These are phyloP conservation scores for Cryptocephalus primarius DNA, from an alignment of 2,888 invertebrate species.

Conservation along the genomic window DNA sequence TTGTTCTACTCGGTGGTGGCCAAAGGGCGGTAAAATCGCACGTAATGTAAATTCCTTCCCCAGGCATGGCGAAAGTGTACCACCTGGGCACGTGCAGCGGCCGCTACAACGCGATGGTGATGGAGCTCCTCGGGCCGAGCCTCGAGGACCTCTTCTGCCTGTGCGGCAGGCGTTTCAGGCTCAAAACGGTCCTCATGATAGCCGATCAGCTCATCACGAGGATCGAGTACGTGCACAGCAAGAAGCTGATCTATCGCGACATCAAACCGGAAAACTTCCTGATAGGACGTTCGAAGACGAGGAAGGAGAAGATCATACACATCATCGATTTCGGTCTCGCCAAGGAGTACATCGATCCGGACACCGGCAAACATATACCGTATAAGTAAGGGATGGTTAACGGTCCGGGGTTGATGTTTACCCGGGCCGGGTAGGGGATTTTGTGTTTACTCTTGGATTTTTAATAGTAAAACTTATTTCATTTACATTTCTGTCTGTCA, in stretches of 20 bases:
- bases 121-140: constrained; percentile 62
- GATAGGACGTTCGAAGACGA: constrained; percentile 93
- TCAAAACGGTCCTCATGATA: constrained; percentile 63
- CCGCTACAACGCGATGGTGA: constrained; percentile 62
- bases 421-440: too few species aligned
- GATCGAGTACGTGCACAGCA: constrained; percentile 99
- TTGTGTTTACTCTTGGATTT: too few species aligned
- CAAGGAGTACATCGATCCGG: constrained; percentile 99
- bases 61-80: constrained; percentile 60
- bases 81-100: constrained; percentile 63
- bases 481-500: too few species aligned
- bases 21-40: too few species aligned
- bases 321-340: constrained; percentile 99
- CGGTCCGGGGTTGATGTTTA: neutral
- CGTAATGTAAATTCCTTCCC: neutral
- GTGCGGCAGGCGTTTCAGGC: constrained; percentile 57
- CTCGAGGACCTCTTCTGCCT: constrained; percentile 63
- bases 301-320: constrained; percentile 97
- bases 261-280: constrained; percentile 99
- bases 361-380: constrained; percentile 99
- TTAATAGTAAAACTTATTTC: too few species aligned
- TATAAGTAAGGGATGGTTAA: constrained; percentile 43
- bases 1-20: too few species aligned
- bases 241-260: constrained; percentile 98
- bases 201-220: constrained; percentile 72